phyloP scores from a whole-genome alignment of 2,888 invertebrate genomes.

The Loripinus fragilis region DNA sequence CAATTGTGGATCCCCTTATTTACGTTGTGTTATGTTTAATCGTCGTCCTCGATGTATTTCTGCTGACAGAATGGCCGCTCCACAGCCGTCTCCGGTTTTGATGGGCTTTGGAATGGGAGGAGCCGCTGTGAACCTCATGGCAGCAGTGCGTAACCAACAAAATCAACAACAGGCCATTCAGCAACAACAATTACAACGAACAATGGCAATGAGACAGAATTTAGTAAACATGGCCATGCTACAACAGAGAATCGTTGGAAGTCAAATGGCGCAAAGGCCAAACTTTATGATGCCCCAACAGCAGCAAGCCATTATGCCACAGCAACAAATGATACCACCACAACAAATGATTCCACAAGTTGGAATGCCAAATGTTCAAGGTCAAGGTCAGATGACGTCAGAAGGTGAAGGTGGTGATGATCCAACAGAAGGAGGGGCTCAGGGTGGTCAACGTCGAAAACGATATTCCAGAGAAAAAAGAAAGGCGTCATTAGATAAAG shows the following conservation, averaged over 20 bases:
- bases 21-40: slow-evolving; percentile 48
- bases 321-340: not conserved
- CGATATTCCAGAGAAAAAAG: not conserved
- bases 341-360: slow-evolving; percentile 4
- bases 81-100: not conserved
- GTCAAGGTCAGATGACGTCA: not conserved
- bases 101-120: slow-evolving; percentile 14
- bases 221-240: slow-evolving; percentile 21
- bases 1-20: slow-evolving; percentile 67
- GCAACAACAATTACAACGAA: slow-evolving; percentile 8
- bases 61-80: slow-evolving; percentile 36
- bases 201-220: slow-evolving; percentile 21
- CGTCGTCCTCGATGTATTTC: slow-evolving; percentile 52
- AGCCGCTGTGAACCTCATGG: not conserved
- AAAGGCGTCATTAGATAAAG: not conserved
- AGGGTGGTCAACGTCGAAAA: not conserved
- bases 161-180: slow-evolving; percentile 7
- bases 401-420: not conserved
- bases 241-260: not conserved
- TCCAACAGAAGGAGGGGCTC: not conserved
- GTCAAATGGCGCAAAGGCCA: not conserved
- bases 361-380: not conserved
- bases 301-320: not conserved
- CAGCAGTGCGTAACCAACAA: slow-evolving; percentile 2
- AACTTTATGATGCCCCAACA: not conserved